These are phyloP conservation scores for Chelidonichthys spinosus DNA, from an alignment of 2,797 vertebrate genomes.

Conservation along the genomic window DNA sequence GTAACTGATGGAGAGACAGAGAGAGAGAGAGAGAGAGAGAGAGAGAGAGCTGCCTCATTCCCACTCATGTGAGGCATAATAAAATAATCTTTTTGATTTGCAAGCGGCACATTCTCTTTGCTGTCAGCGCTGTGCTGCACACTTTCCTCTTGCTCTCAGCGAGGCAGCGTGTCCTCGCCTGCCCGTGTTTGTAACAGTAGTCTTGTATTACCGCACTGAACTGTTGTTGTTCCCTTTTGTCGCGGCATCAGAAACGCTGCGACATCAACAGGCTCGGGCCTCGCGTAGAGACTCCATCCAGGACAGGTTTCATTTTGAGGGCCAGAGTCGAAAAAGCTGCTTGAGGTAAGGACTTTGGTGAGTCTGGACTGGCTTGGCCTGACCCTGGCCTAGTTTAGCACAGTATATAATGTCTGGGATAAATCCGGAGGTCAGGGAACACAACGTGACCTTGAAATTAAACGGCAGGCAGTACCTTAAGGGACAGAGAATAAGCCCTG, in stretches of 20 bases:
- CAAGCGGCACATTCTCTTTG: slow-evolving; percentile 68
- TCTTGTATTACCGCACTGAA: slow-evolving; percentile 28
- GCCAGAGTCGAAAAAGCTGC: slow-evolving; percentile 4
- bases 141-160: slow-evolving; percentile 47
- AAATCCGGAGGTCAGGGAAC: slow-evolving; percentile 63
- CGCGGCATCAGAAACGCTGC: slow-evolving; percentile 9
- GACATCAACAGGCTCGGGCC: background rate
- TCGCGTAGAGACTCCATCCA: background rate
- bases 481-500: slow-evolving; percentile 13
- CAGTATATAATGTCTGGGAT: slow-evolving; percentile 43
- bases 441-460: slow-evolving; percentile 57
- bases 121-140: slow-evolving; percentile 51
- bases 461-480: slow-evolving; percentile 19
- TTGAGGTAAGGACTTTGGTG: slow-evolving; percentile 22
- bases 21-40: slow-evolving; percentile 14
- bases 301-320: slow-evolving; percentile 1
- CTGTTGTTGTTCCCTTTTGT: slow-evolving; percentile 30
- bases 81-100: slow-evolving; percentile 76
- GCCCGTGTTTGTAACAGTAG: slow-evolving; percentile 25
- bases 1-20: slow-evolving; percentile 44
- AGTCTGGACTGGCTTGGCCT: slow-evolving; percentile 22
- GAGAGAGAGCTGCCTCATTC: slow-evolving; percentile 29
- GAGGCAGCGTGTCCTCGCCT: slow-evolving; percentile 31
- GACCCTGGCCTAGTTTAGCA: slow-evolving; percentile 17
- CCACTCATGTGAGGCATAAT: slow-evolving; percentile 67